A percentile compares a stretch with the other conserved stretches of the same genome.
phyloP scores from a whole-genome alignment of 2,797 vertebrate species.

The Danio kyathit region DNA sequence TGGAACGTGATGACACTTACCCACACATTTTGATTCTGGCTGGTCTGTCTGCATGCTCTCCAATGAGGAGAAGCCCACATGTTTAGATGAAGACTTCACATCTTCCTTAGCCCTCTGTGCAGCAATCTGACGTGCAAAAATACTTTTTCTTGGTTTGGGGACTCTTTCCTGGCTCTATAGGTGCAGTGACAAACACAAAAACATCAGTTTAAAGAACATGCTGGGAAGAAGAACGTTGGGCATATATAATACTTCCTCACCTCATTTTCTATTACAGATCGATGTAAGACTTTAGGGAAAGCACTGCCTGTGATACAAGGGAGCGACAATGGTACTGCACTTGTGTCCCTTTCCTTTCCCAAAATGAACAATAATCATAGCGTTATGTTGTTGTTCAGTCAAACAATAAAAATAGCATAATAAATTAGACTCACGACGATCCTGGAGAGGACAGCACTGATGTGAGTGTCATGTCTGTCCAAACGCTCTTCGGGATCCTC shows the following conservation, averaged over 20 bases:
- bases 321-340: constrained; percentile 79
- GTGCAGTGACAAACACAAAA: neutral
- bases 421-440: constrained; percentile 84
- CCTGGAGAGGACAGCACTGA: constrained; percentile 92
- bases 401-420: neutral
- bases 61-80: constrained; percentile 54
- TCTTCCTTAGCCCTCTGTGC: constrained; percentile 78
- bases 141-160: constrained; percentile 84
- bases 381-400: neutral
- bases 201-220: neutral
- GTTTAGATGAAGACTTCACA: constrained; percentile 14
- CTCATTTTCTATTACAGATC: constrained; percentile 79
- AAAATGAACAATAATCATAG: constrained; percentile 3
- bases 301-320: constrained; percentile 85
- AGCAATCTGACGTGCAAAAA: constrained; percentile 94
- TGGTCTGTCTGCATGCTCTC: constrained; percentile 65
- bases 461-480: constrained; percentile 86
- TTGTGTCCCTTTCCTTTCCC: constrained; percentile 91
- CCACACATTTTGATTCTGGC: constrained; percentile 47
- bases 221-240: neutral
- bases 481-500: constrained; percentile 86
- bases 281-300: constrained; percentile 90
- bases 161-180: constrained; percentile 58
- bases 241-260: constrained; percentile 54
- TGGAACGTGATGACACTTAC: constrained; percentile 44